phyloP scores from a whole-genome alignment of 2,797 vertebrate species.

The Corythornis leucogaster region DNA sequence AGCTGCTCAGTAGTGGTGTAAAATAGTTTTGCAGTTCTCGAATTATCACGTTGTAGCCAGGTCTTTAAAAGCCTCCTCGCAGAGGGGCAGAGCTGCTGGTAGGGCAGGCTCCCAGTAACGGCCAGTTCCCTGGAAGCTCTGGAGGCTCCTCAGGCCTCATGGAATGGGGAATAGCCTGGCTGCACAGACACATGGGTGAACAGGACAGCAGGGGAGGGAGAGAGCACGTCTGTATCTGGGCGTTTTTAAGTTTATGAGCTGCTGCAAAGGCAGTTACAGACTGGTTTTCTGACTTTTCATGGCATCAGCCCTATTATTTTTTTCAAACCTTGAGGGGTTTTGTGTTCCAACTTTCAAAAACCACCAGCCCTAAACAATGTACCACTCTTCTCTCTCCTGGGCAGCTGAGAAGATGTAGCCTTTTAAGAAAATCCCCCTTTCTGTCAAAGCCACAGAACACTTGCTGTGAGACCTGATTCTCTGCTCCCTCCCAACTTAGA shows the following conservation, averaged over 20 bases:
- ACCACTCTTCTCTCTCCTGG: background rate
- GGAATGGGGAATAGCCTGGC: background rate
- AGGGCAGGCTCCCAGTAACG: background rate
- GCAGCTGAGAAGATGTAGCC: background rate
- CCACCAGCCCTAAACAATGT: background rate
- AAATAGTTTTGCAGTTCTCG: background rate
- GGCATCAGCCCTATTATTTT: background rate
- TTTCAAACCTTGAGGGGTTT: background rate
- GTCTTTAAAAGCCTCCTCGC: background rate
- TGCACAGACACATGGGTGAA: background rate
- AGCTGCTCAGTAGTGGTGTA: background rate
- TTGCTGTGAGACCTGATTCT: background rate
- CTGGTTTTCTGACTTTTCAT: background rate
- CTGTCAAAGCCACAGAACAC: background rate
- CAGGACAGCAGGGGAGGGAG: background rate
- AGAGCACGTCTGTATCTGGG: background rate
- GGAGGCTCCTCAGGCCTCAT: background rate
- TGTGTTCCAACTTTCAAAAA: background rate
- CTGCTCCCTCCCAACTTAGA: background rate
- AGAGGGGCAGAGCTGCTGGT: background rate
- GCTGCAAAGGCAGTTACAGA: background rate
- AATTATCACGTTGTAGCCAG: background rate
- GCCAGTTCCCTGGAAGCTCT: background rate
- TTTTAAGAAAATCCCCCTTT: background rate
- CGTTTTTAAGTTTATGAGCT: background rate